A percentile compares a stretch with the other conserved stretches of the same genome.
Conservation (phyloP, 30 jellyfish, hydroid and myxozoan species). For the Morbakka virulenta region DNA sequence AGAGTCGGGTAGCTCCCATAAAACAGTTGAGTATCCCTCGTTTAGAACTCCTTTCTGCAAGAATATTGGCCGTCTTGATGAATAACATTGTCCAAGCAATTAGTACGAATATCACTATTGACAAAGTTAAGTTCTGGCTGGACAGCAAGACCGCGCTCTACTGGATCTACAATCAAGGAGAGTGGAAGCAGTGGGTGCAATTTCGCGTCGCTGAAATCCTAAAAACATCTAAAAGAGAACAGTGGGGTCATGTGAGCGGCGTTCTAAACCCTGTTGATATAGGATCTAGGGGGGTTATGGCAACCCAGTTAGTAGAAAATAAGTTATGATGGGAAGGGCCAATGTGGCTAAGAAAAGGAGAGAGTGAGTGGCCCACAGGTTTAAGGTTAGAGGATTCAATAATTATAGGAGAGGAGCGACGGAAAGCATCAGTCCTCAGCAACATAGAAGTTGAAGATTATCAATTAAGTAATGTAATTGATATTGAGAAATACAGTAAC, state of each 20-base stretch:
- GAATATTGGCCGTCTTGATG: slow-evolving; percentile 9
- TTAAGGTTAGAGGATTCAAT: not conserved
- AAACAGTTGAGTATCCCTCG: slow-evolving; percentile 17
- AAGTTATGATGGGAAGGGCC: slow-evolving; percentile 41
- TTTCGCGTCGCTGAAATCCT: slow-evolving; percentile 12
- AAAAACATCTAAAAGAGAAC: not conserved
- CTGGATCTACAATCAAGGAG: slow-evolving; percentile 32
- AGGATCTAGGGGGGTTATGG: slow-evolving; percentile 19
- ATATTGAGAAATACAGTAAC: not conserved
- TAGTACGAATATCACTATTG: not conserved
- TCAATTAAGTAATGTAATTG: not conserved
- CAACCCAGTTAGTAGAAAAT: not conserved
- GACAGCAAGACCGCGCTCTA: slow-evolving; percentile 24
- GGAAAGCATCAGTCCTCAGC: not conserved
- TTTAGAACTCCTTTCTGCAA: slow-evolving; percentile 13
- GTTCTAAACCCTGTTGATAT: slow-evolving; percentile 10
- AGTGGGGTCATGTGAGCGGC: slow-evolving; percentile 25
- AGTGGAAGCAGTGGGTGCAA: too few species aligned
- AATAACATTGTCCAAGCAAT: not conserved
- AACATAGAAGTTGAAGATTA: not conserved
- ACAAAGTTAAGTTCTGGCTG: slow-evolving; percentile 17
- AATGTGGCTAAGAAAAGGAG: not conserved
- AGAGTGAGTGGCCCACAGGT: not conserved
- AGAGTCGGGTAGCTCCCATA: too few species aligned
- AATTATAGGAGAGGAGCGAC: not conserved